Evolutionary conservation across 2,797 vertebrate genomes (phyloP).

Genomic region (Parambassis ranga): DNA sequence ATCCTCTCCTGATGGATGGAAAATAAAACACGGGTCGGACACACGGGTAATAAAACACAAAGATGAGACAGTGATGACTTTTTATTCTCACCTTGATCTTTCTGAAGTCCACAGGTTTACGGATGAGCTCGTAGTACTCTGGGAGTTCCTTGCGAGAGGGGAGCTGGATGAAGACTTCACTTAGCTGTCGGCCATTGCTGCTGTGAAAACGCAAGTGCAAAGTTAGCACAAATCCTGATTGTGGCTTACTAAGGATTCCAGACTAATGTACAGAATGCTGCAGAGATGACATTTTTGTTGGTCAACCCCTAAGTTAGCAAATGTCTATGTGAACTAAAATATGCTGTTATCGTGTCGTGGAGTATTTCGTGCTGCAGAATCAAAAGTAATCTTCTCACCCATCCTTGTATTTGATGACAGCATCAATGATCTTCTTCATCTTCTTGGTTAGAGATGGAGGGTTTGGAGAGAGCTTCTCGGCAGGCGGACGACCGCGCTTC

Average conservation of each 20-base stretch:
- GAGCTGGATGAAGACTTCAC: constrained; percentile 95
- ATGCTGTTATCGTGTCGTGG: too few relatives aligned
- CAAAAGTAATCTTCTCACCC: constrained; percentile 78
- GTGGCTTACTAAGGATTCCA: too few relatives aligned
- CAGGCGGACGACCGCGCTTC: constrained; percentile 90
- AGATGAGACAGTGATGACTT: background rate
- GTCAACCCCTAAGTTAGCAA: too few relatives aligned
- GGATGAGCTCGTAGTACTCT: constrained; percentile 96
- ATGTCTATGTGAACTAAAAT: too few relatives aligned
- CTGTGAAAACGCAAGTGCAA: background rate
- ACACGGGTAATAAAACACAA: background rate
- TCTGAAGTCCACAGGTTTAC: constrained; percentile 96
- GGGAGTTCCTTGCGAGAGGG: constrained; percentile 96
- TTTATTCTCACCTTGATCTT: constrained; percentile 89
- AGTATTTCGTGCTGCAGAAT: too few relatives aligned
- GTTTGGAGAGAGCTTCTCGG: constrained; percentile 95
- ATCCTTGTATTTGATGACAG: constrained; percentile 96
- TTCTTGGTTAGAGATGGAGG: constrained; percentile 93
- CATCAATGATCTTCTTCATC: constrained; percentile 95
- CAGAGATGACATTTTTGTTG: too few relatives aligned
- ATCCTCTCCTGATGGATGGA: constrained; percentile 86
- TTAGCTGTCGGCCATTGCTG: constrained; percentile 91
- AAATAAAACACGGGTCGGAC: background rate
- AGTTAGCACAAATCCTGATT: background rate
- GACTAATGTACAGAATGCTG: too few relatives aligned